These are phyloP conservation scores for Platysternon megacephalum DNA, from an alignment of 2,113 vertebrate species.

Conservation along the genomic window DNA sequence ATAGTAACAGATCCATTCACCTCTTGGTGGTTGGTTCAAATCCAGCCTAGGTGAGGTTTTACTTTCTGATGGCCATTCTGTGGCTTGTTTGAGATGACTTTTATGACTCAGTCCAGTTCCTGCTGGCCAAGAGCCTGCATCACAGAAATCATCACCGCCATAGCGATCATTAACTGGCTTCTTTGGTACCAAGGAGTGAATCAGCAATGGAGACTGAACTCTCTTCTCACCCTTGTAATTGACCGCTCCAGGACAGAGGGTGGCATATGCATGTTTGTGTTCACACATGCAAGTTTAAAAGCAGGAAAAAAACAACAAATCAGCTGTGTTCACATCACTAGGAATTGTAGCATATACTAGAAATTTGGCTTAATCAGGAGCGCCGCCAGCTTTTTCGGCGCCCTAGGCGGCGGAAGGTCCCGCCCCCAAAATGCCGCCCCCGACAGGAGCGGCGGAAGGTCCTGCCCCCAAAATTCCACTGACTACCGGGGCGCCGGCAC, in stretches of 20 bases:
- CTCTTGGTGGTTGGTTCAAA: slow-evolving; percentile 64
- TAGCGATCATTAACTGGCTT: slow-evolving; percentile 51
- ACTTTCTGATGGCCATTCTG: slow-evolving; percentile 52
- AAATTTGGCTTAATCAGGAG: neutral
- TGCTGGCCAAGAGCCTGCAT: slow-evolving; percentile 44
- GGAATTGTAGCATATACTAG: neutral
- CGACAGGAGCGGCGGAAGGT: too few relatives aligned
- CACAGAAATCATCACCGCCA: slow-evolving; percentile 37
- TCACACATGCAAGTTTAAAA: too few relatives aligned
- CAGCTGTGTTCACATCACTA: neutral
- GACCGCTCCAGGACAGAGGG: neutral
- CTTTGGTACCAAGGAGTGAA: neutral
- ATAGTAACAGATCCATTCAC: slow-evolving; percentile 67
- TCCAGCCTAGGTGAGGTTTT: slow-evolving; percentile 58
- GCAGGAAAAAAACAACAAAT: neutral
- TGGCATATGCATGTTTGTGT: rapidly evolving
- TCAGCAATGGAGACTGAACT: neutral
- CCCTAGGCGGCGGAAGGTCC: too few relatives aligned
- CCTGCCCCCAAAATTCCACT: too few relatives aligned
- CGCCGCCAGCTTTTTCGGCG: too few relatives aligned
- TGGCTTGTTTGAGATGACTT: slow-evolving; percentile 56
- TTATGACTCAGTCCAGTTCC: slow-evolving; percentile 55
- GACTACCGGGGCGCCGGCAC: too few relatives aligned
- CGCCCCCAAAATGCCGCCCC: too few relatives aligned
- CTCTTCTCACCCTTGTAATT: neutral